Evolutionary conservation across 2,113 vertebrate genomes (phyloP).

Genomic region (Oxyura jamaicensis): DNA sequence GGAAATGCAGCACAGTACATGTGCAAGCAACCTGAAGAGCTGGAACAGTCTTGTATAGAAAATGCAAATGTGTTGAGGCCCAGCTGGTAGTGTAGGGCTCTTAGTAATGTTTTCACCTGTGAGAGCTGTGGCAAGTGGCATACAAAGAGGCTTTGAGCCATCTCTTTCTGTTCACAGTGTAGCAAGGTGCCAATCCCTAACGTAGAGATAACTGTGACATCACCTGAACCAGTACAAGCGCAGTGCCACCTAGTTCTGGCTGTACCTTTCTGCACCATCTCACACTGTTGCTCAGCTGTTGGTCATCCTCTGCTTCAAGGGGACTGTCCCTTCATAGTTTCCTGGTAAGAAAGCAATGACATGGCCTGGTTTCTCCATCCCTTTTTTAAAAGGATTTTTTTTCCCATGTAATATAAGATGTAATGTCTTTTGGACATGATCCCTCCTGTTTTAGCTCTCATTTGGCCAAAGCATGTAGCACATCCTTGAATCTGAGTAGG

Average conservation of each 20-base stretch:
- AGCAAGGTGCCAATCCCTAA: background rate
- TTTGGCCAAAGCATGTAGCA: background rate
- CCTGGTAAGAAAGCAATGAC: background rate
- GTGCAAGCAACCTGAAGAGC: background rate
- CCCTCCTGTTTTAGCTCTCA: background rate
- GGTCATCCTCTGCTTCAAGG: rapidly evolving
- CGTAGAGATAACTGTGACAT: rapidly evolving
- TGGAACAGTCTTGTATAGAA: background rate
- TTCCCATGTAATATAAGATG: rapidly evolving
- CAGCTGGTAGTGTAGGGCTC: background rate
- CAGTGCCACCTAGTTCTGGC: background rate
- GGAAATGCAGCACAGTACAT: background rate
- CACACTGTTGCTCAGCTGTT: rapidly evolving
- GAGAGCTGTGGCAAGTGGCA: background rate
- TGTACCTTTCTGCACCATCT: background rate
- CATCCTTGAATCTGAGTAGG: background rate
- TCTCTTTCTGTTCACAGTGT: background rate
- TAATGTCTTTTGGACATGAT: background rate
- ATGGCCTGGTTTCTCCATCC: background rate
- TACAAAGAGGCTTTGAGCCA: background rate
- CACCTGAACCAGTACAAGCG: background rate
- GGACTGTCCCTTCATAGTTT: background rate
- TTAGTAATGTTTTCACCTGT: background rate
- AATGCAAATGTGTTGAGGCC: background rate
- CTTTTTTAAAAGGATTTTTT: background rate